phyloP scores from a whole-genome alignment of 2,888 invertebrate species.

The Rotaria socialis region DNA sequence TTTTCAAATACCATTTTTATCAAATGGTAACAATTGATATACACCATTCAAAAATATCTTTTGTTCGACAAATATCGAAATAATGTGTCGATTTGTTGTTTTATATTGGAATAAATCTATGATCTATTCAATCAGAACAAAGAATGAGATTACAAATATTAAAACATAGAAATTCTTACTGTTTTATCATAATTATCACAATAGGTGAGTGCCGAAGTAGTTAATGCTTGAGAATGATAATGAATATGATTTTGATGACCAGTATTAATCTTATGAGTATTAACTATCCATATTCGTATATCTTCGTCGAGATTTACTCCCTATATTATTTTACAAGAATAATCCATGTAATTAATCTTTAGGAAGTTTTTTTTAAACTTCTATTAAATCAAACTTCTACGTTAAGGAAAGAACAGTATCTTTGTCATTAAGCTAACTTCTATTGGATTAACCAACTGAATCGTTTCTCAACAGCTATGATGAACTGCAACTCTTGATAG shows the following conservation, averaged over 20 bases:
- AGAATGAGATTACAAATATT: too few species aligned
- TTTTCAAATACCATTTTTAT: neutral
- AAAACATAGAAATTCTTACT: neutral
- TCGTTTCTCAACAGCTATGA: too few species aligned
- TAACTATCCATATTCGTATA: conserved; percentile 1
- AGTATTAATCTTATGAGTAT: neutral
- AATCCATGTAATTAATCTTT: neutral
- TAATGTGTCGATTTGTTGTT: neutral
- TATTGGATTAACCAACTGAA: too few species aligned
- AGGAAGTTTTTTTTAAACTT: too few species aligned
- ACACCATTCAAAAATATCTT: neutral
- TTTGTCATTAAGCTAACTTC: too few species aligned
- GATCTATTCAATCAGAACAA: neutral
- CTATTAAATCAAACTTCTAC: too few species aligned
- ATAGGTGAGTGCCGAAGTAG: neutral
- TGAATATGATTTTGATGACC: conserved; percentile 11
- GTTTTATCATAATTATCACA: conserved; percentile 25
- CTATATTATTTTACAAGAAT: neutral
- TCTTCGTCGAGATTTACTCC: neutral
- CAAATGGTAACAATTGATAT: conserved; percentile 11
- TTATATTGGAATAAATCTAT: neutral
- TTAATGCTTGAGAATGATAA: neutral
- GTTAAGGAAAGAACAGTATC: too few species aligned
- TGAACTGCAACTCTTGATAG: too few species aligned
- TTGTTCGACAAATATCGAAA: conserved; percentile 1